Evolutionary conservation across 2,888 invertebrate genomes (phyloP), one percentile per base, ranked within the genome.

Genomic region (Hyposoter dolosus): DNA sequence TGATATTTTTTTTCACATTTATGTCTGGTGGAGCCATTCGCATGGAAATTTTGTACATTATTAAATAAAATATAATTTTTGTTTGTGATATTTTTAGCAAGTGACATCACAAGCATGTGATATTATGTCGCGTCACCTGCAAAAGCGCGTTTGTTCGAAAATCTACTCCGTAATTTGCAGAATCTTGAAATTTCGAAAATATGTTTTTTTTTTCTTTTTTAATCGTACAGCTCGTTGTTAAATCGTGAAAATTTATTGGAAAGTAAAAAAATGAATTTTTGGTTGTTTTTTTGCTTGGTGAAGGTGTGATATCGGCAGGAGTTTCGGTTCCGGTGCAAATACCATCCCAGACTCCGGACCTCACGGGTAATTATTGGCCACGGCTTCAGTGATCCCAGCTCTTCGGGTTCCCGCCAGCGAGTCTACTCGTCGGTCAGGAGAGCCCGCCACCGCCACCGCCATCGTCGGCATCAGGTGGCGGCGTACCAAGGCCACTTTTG

Each of bases 301-400:
- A 95, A 98, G 98, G 98, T 94, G 97, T 98, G 91, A 98, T 98
- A 95, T 98, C 98, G 85, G 98, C 98, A 85, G 98, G 98, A 40
- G 98, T 98, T 76, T 98, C 98, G 86, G 98, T 98, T 78, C 98
- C 98, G 71, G 98, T 98, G 87, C 98, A 98, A 95, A 98, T 98
- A 93, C 98, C 98, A 76, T 98, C 97, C 91, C 97, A 97, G 94
- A 96, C 96, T 91, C 96, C 97, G 88, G 97, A 97, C 94, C 95
- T 97, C 94, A 95, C 97, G 90, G 95, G 95, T 86, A 98, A 97
- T 95, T 98, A 98, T 95, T 98, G 98, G 98, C 97, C 98, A 53
- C 95, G 98, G 94, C 96, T 98, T 95, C 98, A 97, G 97, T 97
- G 98, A 98, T 98, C 97, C 95, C 97, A 97, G 96, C 97, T 98